Evolutionary conservation across 1,140 invertebrate genomes (phyloP).

Genomic region (Lethocerus indicus): DNA sequence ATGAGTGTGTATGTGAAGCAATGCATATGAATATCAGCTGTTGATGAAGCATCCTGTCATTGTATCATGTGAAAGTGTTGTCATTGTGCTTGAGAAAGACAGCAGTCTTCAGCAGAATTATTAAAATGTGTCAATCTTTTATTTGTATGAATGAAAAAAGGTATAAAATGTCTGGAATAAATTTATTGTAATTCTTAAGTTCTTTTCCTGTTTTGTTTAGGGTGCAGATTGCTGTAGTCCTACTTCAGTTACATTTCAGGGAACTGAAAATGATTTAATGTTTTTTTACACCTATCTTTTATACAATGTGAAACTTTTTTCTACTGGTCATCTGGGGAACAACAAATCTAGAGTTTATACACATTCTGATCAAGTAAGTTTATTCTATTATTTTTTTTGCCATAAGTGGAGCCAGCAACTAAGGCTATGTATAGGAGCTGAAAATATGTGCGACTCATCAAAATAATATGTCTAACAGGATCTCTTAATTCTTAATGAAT

Average conservation of each 20-base stretch:
- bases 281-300: constrained; percentile 13
- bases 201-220: neutral
- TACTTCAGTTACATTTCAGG: constrained; percentile 11
- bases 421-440: no score
- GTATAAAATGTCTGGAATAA: neutral
- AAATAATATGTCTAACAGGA: no score
- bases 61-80: no score
- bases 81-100: no score
- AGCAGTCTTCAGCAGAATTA: no score
- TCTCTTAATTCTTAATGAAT: no score
- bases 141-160: no score
- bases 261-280: constrained; percentile 1
- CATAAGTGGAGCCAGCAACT: no score
- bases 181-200: neutral
- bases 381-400: no score
- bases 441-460: no score
- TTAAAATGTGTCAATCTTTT: no score
- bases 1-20: neutral
- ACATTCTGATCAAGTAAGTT: constrained; percentile 4
- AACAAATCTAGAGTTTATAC: neutral
- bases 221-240: constrained; percentile 7
- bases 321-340: constrained; percentile 8
- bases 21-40: neutral
- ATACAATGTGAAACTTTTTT: constrained; percentile 10
- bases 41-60: neutral